phyloP scores from a whole-genome alignment of 2,797 vertebrate species.

The Pangasius macronema region DNA sequence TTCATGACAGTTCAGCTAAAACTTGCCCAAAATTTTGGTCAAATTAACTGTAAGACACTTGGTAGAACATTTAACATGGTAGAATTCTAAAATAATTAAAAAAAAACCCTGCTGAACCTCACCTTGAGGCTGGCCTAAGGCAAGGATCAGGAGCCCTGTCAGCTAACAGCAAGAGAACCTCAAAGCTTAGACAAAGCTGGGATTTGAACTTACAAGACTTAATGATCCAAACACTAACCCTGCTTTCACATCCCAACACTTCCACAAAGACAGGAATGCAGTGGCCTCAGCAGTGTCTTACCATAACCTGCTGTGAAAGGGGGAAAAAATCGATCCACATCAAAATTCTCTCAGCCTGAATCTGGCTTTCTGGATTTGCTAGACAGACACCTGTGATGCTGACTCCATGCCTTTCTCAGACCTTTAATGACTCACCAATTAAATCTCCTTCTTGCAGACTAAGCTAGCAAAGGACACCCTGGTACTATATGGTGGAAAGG shows the following conservation, averaged over 20 bases:
- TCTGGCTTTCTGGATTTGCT: slow-evolving; percentile 41
- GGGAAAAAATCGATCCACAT: slow-evolving; percentile 25
- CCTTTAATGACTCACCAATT: slow-evolving; percentile 49
- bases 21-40: neutral
- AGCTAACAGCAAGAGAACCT: neutral
- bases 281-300: slow-evolving; percentile 9
- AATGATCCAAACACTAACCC: slow-evolving; percentile 27
- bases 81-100: neutral
- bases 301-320: slow-evolving; percentile 8
- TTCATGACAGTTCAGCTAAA: neutral
- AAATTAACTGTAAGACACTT: neutral
- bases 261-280: slow-evolving; percentile 16
- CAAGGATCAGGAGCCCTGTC: neutral
- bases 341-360: slow-evolving; percentile 21
- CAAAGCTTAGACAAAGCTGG: slow-evolving; percentile 27
- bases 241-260: slow-evolving; percentile 7
- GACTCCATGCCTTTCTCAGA: slow-evolving; percentile 31
- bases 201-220: slow-evolving; percentile 18
- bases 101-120: neutral
- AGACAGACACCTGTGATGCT: slow-evolving; percentile 35
- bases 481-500: neutral
- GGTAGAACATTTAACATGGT: neutral
- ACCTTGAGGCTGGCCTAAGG: neutral
- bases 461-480: neutral
- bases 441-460: slow-evolving; percentile 30